A percentile compares a stretch with the other conserved stretches of the same genome.
Evolutionary conservation across 2,888 invertebrate genomes (phyloP).

Genomic region (Cerastis rubricosa): DNA sequence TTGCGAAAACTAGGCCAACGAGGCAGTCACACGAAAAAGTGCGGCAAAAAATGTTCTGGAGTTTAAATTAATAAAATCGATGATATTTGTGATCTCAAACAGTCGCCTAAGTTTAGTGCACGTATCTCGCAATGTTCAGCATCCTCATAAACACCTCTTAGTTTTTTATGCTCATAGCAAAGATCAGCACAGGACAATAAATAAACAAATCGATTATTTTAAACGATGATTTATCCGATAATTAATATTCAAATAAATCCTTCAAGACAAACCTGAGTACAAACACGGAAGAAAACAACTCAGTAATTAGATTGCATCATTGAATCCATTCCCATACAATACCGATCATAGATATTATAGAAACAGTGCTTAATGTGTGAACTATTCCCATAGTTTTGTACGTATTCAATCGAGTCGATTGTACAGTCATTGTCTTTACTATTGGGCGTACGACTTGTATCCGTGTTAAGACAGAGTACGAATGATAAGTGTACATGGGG

Average conservation of each 20-base stretch:
- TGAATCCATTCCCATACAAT: slow-evolving; percentile 65
- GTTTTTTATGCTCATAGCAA: not conserved
- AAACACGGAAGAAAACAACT: slow-evolving; percentile 63
- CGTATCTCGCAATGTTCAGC: not conserved
- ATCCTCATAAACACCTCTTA: not conserved
- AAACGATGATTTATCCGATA: slow-evolving; percentile 41
- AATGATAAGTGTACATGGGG: slow-evolving; percentile 4
- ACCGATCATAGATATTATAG: slow-evolving; percentile 66
- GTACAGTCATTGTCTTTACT: slow-evolving; percentile 53
- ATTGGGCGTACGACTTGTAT: slow-evolving; percentile 45
- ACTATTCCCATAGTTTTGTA: slow-evolving; percentile 66
- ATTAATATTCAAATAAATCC: slow-evolving; percentile 46
- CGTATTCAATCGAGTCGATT: slow-evolving; percentile 46
- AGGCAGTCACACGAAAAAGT: not conserved
- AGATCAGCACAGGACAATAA: slow-evolving; percentile 7
- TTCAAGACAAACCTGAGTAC: slow-evolving; percentile 39
- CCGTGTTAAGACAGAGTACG: slow-evolving; percentile 35
- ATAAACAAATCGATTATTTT: slow-evolving; percentile 26
- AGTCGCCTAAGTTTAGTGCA: not conserved
- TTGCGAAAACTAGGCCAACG: too few species aligned
- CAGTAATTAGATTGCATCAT: slow-evolving; percentile 65
- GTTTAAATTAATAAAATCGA: not conserved
- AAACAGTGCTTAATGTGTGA: slow-evolving; percentile 64
- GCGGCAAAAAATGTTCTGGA: not conserved
- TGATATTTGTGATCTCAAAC: not conserved